Percentiles rank a stretch among this genome's conserved stretches.
Evolutionary conservation across 2,113 vertebrate genomes (phyloP).

Genomic region (Erinaceus europaeus): DNA sequence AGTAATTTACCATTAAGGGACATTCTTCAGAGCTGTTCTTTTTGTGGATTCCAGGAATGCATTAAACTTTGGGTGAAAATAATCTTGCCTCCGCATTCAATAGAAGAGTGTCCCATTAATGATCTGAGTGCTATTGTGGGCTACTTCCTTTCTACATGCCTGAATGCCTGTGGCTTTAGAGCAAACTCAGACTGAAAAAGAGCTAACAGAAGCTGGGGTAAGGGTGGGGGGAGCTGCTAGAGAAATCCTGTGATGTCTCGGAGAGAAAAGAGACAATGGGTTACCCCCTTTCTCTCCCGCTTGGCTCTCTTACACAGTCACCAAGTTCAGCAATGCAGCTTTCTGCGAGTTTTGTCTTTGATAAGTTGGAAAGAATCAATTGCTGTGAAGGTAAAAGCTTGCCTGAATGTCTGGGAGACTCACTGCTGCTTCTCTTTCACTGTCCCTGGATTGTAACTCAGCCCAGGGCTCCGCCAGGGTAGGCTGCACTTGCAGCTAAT

Average conservation of each 20-base stretch:
- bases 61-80: conserved; percentile 42
- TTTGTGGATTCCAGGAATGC: conserved; percentile 45
- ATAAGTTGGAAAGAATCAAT: conserved; percentile 22
- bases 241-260: background rate
- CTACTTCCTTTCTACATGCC: conserved; percentile 6
- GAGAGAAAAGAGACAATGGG: background rate
- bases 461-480: background rate
- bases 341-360: background rate
- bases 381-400: background rate
- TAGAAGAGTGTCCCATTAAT: background rate
- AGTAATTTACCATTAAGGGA: background rate
- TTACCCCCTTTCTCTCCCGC: background rate
- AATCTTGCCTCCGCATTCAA: background rate
- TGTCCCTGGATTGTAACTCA: conserved; percentile 61
- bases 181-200: background rate
- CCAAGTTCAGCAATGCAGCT: background rate
- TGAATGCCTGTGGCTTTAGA: background rate
- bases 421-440: conserved; percentile 1
- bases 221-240: background rate
- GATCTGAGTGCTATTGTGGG: background rate
- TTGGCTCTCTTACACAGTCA: background rate
- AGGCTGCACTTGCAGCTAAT: conserved; percentile 63
- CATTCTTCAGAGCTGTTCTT: background rate
- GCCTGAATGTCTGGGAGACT: conserved; percentile 47
- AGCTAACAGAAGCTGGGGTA: too few relatives aligned